Evolutionary conservation across 2,888 invertebrate genomes (phyloP), one percentile per base, ranked within the genome.

Genomic region (Tribolium freemani): DNA sequence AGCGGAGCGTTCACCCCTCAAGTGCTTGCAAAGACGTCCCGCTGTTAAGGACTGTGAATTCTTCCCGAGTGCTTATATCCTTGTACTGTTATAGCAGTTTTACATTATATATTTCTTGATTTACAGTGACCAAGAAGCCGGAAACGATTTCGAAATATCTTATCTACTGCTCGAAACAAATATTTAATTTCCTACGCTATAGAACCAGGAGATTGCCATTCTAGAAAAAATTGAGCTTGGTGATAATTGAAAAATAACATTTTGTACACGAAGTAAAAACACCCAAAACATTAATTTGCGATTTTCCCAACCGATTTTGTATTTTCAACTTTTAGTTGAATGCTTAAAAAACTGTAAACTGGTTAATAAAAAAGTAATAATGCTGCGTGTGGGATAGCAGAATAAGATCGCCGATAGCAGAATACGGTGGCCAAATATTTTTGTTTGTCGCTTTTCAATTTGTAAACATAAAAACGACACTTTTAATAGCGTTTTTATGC

Each of bases 11-110:
- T 69, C 69, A 69, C 61, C 72, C 69, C 63, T 72, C 61, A 69
- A 72, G 69, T 72, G 68, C 72, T 72, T 69, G 61, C 72, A 61
- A 72, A 68, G 72, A 72, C 68, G 53, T 71, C 66, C 71, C 58
- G 66, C 71, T 71, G 71, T 58, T 71, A 67, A 67, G 67, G 67
- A 60, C 53, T 66, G 60, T 48, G 60, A 71, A 71, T 64, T 66
- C 67, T 51, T 58, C 71, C 56, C 58, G 67, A 60, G 57, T 51
- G 71, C 67, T 71, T 67, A 58, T 64, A 64, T 56, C 44, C 46
- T 71, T 38, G 64, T 67, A 54, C 66, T 56, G 71, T 71, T 64
- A 57, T 64, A 67, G 58, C 58, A 50, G 48, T 67, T 66, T 67
- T 58, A 56, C 61, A 64, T 61, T 64, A 50, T 66, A 66, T 57